A percentile compares a stretch with the other conserved stretches of the same genome.
phyloP scores from a whole-genome alignment of 2,888 invertebrate genomes.

The Minunthozetes semirufus region DNA sequence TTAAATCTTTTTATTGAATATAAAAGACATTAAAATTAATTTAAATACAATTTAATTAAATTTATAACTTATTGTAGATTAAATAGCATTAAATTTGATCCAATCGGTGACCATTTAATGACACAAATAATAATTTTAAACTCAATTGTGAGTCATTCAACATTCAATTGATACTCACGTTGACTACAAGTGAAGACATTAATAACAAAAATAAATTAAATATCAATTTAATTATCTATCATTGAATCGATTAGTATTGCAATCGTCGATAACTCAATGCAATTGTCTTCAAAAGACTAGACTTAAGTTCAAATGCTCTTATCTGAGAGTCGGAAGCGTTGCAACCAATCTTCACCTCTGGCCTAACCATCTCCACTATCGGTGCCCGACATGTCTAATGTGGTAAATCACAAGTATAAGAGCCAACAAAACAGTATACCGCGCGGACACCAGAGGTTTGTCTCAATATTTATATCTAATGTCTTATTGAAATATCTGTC shows the following conservation, averaged over 20 bases:
- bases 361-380: neutral
- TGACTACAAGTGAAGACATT: neutral
- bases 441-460: neutral
- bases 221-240: too few relatives aligned
- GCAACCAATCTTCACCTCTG: neutral
- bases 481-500: neutral
- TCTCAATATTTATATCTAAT: neutral
- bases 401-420: neutral
- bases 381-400: neutral
- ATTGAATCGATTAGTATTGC: neutral
- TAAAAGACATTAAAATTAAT: neutral
- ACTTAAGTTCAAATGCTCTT: neutral
- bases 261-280: neutral
- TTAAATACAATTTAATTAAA: neutral
- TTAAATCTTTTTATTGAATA: slow-evolving; percentile 1
- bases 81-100: neutral
- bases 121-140: neutral
- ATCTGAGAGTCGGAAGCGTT: neutral
- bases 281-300: neutral
- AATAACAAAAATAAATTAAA: neutral
- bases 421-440: neutral
- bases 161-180: neutral
- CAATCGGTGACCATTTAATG: neutral
- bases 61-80: neutral
- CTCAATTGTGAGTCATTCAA: neutral